Base-by-base conservation (phyloP, 1,140 invertebrate genomes). In the Babylonia areolata region DNA sequence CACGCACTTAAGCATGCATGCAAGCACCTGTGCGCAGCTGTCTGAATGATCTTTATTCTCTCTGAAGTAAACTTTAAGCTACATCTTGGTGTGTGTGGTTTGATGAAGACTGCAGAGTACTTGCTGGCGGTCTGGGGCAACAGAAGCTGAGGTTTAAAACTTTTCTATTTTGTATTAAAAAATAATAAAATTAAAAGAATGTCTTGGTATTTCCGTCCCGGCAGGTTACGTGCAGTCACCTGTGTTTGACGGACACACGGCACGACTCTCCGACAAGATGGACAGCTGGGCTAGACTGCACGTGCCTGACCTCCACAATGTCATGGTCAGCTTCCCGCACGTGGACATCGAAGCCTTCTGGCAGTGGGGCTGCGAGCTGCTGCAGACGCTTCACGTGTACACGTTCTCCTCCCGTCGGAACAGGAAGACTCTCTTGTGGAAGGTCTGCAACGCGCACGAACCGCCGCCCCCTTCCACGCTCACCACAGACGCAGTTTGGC, bases 241-340 rank as follows among this genome's bases (percentile, higher is more conserved):
- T 17, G 12, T 15, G 11, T 79, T 40, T 28, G 78, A 79, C 39
- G 78, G 46, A 23, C 35, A 79, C 12, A 79, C 39, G 28, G 5
- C 37, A 2, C 46, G 46, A 64, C 15, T 23, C n/a, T 46, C 78
- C 11, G 12, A 20, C 23, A 37, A 81, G 11, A 54, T 81, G 80
- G 51, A 81, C 42, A 81, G 80, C 35, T 54, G 42, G 80, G 46
- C 58, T 23, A 9, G 15, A 11, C 42, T 81, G 51, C 28, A 31
- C 0, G 51, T 81, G 28, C 80, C 80, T 35, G 46, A 51, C 3
- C n/a, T 23, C 5, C 80, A 81, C 46, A 35, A 17, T 6, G 51
- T 58, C 6, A 54, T 81, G 80, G 6, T 80, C 39, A 80, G 78
- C n/a, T 80, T 80, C 42, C 78, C 39, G 28, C 78, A 80, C 78